Evolutionary conservation across 2,888 invertebrate species (phyloP), one percentile per base, ranked within the genome.

Genomic region (Linnaemya tessellans): DNA sequence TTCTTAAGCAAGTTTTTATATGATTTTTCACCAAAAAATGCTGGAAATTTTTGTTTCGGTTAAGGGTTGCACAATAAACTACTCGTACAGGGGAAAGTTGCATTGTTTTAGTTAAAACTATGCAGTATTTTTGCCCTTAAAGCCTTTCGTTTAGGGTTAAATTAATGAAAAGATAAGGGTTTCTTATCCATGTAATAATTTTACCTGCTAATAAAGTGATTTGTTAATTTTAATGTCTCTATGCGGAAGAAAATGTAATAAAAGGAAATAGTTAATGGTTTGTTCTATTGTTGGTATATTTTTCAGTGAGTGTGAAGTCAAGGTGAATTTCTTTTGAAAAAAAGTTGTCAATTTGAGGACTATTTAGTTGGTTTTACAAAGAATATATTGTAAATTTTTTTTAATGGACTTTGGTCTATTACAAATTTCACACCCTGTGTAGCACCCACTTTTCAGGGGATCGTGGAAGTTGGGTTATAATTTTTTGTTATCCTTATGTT

Each of bases 131-230:
- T 43, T 43, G 3, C 41, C 41, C 15, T 49, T 15, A 22, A 35
- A 51, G 38, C 20, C 20, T 62, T 70, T 68, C 46, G n/a, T 67
- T n/a, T 74, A 74, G 73, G 73, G 73, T 83, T 70, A 68, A 62
- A 62, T 51, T 51, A 64, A 77, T 43, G 65, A 64, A 71, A 77
- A 73, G 43, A 22, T 30, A 56, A 77, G 49, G 67, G 54, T 46
- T 74, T 35, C 56, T 1, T 38, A 38, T 13, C 11, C 11, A 20
- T 51, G 2, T 51, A 51, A 20, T 51, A 18, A n/a, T 70, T 58
- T 46, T 71, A 77, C 71, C 80, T 77, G 80, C 30, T 77, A 80
- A 80, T 80, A 73, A 80, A 79, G 79, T 75, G 56, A 84, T 84
- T 84, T 84, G 43, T 41, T 60, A 64, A 22, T 35, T 49, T 65